phyloP scores from a whole-genome alignment of 2,113 vertebrate species.

The Gallinago paraguaiae region DNA sequence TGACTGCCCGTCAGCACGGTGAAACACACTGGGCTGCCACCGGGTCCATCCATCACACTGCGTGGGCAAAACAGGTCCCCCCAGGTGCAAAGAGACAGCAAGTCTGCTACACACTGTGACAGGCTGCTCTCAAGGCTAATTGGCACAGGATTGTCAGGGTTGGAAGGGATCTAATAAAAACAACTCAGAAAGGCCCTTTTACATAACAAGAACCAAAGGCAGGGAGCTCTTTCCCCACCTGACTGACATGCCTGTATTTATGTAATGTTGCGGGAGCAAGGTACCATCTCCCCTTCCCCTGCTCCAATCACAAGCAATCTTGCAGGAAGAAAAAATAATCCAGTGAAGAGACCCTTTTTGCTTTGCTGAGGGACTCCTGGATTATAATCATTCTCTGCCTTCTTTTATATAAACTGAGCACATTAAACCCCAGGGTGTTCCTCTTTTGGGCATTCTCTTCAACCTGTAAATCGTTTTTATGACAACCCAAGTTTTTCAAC shows the following conservation, averaged over 20 bases:
- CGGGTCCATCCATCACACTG: accelerated
- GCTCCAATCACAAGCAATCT: not conserved
- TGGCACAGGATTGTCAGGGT: not conserved
- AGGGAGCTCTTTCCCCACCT: not conserved
- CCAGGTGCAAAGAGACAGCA: not conserved
- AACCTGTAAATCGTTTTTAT: not conserved
- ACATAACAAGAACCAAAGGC: not conserved
- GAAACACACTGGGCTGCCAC: no score
- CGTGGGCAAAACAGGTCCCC: not conserved
- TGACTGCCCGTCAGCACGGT: not conserved
- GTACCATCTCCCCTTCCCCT: not conserved
- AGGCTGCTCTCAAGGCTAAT: not conserved
- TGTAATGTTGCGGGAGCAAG: not conserved
- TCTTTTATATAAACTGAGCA: not conserved
- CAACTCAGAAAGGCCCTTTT: not conserved
- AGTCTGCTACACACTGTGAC: not conserved
- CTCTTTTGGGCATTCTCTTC: not conserved
- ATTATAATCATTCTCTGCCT: not conserved
- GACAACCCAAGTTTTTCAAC: not conserved
- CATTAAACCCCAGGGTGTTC: not conserved
- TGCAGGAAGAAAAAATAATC: not conserved
- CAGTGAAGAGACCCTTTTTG: not conserved
- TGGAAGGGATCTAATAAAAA: not conserved
- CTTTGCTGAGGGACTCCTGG: not conserved
- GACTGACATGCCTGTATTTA: not conserved